A percentile compares a stretch with the other conserved stretches of the same genome.
Evolutionary conservation across 1,140 invertebrate genomes (phyloP).

Genomic region (Achroia grisella): DNA sequence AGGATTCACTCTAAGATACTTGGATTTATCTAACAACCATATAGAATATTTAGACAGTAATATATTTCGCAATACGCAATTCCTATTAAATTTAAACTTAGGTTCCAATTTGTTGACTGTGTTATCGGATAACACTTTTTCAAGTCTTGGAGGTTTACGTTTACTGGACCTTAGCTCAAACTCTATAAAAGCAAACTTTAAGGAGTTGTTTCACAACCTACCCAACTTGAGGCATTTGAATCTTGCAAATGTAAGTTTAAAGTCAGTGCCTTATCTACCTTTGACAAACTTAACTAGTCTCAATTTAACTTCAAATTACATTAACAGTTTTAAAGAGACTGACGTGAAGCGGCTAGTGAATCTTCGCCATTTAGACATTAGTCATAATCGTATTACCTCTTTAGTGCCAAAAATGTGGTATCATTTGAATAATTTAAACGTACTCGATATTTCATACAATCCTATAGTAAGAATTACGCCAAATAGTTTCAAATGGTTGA

Average conservation of each 20-base stretch:
- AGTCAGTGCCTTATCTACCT: constrained; percentile 81
- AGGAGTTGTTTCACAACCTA: constrained; percentile 91
- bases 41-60: constrained; percentile 91
- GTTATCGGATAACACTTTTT: constrained; percentile 91
- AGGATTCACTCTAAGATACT: constrained; percentile 81
- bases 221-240: constrained; percentile 85
- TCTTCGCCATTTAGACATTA: constrained; percentile 79
- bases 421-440: constrained; percentile 74
- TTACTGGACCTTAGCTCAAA: constrained; percentile 88
- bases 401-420: constrained; percentile 78
- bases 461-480: constrained; percentile 75
- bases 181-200: constrained; percentile 87
- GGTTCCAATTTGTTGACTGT: constrained; percentile 88
- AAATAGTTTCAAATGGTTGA: constrained; percentile 74
- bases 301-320: constrained; percentile 84
- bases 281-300: constrained; percentile 82
- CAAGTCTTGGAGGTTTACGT: constrained; percentile 84
- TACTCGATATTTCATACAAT: constrained; percentile 79
- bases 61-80: constrained; percentile 87
- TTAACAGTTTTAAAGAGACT: constrained; percentile 76
- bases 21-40: constrained; percentile 86
- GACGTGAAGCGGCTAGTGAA: constrained; percentile 77
- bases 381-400: constrained; percentile 78
- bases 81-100: constrained; percentile 85
- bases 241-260: constrained; percentile 83